These are phyloP conservation scores for Tanypteryx hageni DNA, from an alignment of 2,888 invertebrate species.

Conservation along the genomic window DNA sequence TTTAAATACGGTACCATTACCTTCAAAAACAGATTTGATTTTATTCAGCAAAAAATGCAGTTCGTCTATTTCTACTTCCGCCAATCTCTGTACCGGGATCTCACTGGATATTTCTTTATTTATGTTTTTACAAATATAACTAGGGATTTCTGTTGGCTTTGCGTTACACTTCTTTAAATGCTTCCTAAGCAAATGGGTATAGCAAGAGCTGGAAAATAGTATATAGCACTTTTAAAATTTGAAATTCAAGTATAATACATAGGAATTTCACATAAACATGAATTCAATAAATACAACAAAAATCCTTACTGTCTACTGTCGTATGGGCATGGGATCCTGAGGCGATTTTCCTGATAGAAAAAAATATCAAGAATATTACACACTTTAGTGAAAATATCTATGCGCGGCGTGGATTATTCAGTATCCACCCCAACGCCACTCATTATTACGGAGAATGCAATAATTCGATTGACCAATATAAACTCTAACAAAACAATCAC, in stretches of 20 bases:
- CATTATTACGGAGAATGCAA: not conserved
- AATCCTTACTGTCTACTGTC: conserved; percentile 50
- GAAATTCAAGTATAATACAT: not conserved
- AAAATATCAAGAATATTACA: not conserved
- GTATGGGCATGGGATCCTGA: conserved; percentile 43
- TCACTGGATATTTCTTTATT: conserved; percentile 16
- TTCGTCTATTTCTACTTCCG: conserved; percentile 73
- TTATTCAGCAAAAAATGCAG: conserved; percentile 75
- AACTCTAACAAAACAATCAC: not conserved
- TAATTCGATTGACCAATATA: not conserved
- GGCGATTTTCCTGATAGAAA: not conserved
- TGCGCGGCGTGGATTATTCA: not conserved
- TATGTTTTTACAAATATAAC: conserved; percentile 13
- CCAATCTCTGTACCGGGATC: conserved; percentile 71
- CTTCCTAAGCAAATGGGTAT: conserved; percentile 20
- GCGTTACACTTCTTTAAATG: conserved; percentile 52
- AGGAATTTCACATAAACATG: too few relatives aligned
- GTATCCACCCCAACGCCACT: not conserved
- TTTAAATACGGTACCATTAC: conserved; percentile 67
- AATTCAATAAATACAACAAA: not conserved
- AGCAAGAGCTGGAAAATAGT: conserved; percentile 44
- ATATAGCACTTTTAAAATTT: not conserved
- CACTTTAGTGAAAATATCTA: not conserved
- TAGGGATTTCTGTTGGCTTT: not conserved
- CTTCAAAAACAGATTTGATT: conserved; percentile 75